phyloP scores from a whole-genome alignment of 92 coral and sea anemone species.

The Pocillopora grandis region DNA sequence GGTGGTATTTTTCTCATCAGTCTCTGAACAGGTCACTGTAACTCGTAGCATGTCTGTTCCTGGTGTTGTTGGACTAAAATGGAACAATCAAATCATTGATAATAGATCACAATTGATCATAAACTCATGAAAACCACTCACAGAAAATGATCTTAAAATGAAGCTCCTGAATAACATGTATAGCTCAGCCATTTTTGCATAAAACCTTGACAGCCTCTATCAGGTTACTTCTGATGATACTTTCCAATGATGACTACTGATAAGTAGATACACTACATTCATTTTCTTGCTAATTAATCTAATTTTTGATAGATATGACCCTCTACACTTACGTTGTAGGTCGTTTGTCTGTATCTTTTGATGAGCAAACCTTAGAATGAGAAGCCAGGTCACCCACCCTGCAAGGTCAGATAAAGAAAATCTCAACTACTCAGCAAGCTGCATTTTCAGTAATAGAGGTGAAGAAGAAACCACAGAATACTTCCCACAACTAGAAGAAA shows the following conservation, averaged over 20 bases:
- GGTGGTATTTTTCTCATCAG: conserved; percentile 95
- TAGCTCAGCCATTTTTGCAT: too few species aligned
- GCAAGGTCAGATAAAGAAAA: background rate
- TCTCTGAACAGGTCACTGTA: conserved; percentile 93
- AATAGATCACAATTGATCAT: background rate
- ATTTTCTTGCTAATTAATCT: too few species aligned
- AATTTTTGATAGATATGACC: background rate
- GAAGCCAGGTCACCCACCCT: conserved; percentile 87
- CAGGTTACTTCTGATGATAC: too few species aligned
- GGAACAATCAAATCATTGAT: background rate
- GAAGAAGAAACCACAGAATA: too few species aligned
- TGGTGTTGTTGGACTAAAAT: conserved; percentile 80
- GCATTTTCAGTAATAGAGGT: too few species aligned
- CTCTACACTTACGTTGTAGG: conserved; percentile 63
- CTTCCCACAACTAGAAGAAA: too few species aligned
- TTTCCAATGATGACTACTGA: too few species aligned
- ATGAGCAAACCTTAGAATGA: conserved; percentile 88
- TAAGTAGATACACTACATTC: too few species aligned
- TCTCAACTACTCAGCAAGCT: background rate
- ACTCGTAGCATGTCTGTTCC: conserved; percentile 78
- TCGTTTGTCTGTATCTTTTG: conserved; percentile 70
- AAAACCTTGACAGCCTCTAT: too few species aligned
- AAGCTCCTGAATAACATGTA: too few species aligned
- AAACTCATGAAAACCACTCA: background rate
- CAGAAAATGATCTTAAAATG: too few species aligned